Evolutionary conservation across 2,888 invertebrate species (phyloP).

Genomic region (Anoplius nigerrimus): DNA sequence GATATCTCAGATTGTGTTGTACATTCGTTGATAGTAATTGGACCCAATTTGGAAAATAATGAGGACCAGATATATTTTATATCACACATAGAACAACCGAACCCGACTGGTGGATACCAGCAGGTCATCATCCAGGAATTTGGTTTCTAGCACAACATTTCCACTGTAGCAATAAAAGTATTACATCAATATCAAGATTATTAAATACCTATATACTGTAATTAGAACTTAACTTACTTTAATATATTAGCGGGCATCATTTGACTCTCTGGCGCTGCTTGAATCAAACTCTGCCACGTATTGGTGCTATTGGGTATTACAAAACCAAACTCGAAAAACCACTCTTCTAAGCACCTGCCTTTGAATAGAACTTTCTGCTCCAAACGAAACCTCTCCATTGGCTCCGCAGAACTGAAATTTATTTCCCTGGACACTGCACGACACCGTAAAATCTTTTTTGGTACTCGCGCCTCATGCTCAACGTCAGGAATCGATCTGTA

Average conservation of each 20-base stretch:
- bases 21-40: slow-evolving; percentile 27
- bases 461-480: slow-evolving; percentile 98
- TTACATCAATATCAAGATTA: neutral
- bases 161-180: slow-evolving; percentile 82
- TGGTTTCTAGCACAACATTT: slow-evolving; percentile 97
- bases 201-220: neutral
- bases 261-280: slow-evolving; percentile 99
- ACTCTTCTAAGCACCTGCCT: slow-evolving; percentile 96
- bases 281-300: slow-evolving; percentile 99
- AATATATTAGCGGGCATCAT: slow-evolving; percentile 99
- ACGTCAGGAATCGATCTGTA: slow-evolving; percentile 85
- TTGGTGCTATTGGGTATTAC: slow-evolving; percentile 99
- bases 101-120: slow-evolving; percentile 96
- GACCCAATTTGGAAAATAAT: slow-evolving; percentile 34
- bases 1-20: neutral
- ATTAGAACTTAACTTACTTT: slow-evolving; percentile 80
- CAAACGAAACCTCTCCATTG: slow-evolving; percentile 96
- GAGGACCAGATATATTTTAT: slow-evolving; percentile 16
- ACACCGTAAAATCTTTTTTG: slow-evolving; percentile 96
- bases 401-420: slow-evolving; percentile 92
- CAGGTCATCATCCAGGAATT: slow-evolving; percentile 96
- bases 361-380: slow-evolving; percentile 91
- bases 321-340: slow-evolving; percentile 99
- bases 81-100: slow-evolving; percentile 93
- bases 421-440: slow-evolving; percentile 92